These are phyloP conservation scores for Brienomyrus longianalis DNA, from an alignment of 2,113 vertebrate species.

Conservation along the genomic window DNA sequence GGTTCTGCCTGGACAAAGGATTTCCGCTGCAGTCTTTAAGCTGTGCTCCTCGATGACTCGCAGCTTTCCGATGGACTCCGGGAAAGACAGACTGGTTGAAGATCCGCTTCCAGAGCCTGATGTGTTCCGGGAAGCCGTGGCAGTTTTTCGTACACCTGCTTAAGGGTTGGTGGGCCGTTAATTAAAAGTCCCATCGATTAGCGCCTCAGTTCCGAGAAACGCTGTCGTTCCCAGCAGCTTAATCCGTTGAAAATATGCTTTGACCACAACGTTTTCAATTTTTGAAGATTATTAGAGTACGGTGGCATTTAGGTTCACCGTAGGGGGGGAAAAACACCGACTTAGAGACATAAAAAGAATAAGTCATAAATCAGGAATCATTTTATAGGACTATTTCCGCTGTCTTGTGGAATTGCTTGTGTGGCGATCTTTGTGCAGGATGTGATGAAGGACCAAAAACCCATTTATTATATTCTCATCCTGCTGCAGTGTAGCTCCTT, in stretches of 20 bases:
- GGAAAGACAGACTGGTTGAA: not conserved
- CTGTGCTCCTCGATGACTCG: not conserved
- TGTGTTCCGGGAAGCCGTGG: not conserved
- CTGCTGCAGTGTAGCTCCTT: not conserved
- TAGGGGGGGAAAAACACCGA: not conserved
- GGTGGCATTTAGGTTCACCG: not conserved
- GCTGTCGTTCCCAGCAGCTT: not conserved
- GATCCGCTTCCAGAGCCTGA: not conserved
- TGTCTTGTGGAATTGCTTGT: slow-evolving; percentile 3
- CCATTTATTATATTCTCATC: slow-evolving; percentile 16
- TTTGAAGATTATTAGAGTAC: not conserved
- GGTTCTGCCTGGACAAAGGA: not conserved
- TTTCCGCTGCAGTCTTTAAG: not conserved
- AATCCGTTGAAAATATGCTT: not conserved
- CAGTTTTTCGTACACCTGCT: not conserved
- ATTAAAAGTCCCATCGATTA: not conserved
- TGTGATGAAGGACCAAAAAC: not conserved
- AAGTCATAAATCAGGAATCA: slow-evolving; percentile 5
- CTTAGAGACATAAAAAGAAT: not conserved
- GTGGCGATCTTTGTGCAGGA: not conserved
- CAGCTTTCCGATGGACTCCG: not conserved
- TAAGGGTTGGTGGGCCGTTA: not conserved
- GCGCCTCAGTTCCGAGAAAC: not conserved
- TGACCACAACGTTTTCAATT: not conserved
- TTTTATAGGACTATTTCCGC: slow-evolving; percentile 6